Evolutionary conservation across 2,113 vertebrate species (phyloP).

Genomic region (Phocoena sinus): DNA sequence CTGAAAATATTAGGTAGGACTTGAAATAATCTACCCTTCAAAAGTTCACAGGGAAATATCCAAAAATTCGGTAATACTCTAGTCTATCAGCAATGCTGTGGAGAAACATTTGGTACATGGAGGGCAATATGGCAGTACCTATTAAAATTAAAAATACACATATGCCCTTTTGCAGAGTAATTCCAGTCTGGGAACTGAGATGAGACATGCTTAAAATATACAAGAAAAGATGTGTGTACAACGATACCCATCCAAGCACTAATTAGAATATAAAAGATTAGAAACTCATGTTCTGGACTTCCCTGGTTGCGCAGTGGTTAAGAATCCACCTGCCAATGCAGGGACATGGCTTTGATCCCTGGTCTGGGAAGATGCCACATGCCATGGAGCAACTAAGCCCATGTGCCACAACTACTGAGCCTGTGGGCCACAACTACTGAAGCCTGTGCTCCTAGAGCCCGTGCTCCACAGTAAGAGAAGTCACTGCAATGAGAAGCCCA

Average conservation of each 20-base stretch:
- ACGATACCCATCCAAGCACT: neutral
- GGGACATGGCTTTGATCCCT: too few relatives aligned
- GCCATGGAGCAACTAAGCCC: too few relatives aligned
- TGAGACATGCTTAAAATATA: neutral
- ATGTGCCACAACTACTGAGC: too few relatives aligned
- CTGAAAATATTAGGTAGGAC: neutral
- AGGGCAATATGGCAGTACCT: neutral
- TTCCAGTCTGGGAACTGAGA: neutral
- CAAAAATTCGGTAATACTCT: neutral
- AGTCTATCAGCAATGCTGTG: neutral
- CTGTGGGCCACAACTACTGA: too few relatives aligned
- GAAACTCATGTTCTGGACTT: neutral
- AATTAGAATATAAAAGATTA: neutral
- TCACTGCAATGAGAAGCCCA: too few relatives aligned
- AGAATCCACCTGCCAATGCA: too few relatives aligned
- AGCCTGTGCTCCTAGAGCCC: too few relatives aligned
- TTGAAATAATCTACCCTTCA: constrained; percentile 6
- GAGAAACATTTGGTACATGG: neutral
- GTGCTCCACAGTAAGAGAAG: too few relatives aligned
- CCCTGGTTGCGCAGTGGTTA: too few relatives aligned
- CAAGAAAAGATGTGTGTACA: neutral
- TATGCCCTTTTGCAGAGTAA: neutral
- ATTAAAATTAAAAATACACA: neutral
- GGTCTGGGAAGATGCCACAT: too few relatives aligned
- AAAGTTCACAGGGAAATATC: neutral